A percentile compares a stretch with the other conserved stretches of the same genome.
These are phyloP conservation scores for Coregonus suidteri DNA, from an alignment of 2,797 vertebrate species.

Conservation along the genomic window DNA sequence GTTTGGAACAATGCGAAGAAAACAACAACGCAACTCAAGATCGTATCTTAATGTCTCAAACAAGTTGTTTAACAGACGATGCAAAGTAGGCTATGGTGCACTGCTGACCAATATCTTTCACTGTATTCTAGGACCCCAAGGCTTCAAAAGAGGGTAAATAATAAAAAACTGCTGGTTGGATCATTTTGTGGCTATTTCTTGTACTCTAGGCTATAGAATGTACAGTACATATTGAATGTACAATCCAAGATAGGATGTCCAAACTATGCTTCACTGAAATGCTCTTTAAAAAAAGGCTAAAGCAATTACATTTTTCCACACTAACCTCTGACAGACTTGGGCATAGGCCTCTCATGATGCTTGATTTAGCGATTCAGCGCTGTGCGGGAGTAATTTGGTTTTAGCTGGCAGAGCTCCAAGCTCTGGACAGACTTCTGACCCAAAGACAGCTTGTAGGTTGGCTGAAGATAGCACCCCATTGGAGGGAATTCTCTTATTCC, in stretches of 20 bases:
- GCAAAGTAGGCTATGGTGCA: too few relatives aligned
- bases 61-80: neutral
- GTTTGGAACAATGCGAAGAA: neutral
- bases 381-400: neutral
- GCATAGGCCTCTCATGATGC: neutral
- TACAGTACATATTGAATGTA: neutral
- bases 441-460: slow-evolving; percentile 32
- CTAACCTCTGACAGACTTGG: neutral
- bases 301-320: neutral
- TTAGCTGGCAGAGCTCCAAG: slow-evolving; percentile 5
- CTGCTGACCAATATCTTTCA: too few relatives aligned
- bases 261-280: neutral
- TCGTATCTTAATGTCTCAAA: neutral
- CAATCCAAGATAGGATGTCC: neutral
- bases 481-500: slow-evolving; percentile 44
- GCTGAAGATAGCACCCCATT: slow-evolving; percentile 28
- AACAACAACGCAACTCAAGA: too few relatives aligned
- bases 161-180: too few relatives aligned
- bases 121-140: too few relatives aligned
- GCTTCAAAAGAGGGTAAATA: too few relatives aligned
- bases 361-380: neutral
- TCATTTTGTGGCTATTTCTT: too few relatives aligned
- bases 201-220: too few relatives aligned
- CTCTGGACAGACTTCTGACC: slow-evolving; percentile 19
- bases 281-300: neutral